Conservation (phyloP, 2,888 invertebrate species). For the Ceraclea dissimilis region DNA sequence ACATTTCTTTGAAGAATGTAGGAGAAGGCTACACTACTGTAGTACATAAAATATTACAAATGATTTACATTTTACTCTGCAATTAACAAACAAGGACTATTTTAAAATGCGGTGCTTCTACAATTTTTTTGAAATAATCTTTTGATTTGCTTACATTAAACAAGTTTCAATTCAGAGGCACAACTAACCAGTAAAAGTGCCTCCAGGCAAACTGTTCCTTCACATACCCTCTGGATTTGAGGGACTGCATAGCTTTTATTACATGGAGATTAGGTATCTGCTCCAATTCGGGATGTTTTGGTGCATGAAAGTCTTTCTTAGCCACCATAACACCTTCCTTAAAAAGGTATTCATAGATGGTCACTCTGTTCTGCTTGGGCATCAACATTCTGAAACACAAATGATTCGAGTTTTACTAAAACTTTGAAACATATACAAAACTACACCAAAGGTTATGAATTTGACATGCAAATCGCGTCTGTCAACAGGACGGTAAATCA, state of each 20-base stretch:
- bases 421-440: not conserved
- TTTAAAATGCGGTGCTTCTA: no score
- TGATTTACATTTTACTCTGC: no score
- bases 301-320: constrained; percentile 95
- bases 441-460: not conserved
- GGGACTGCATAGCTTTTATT: constrained; percentile 93
- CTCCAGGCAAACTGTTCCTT: constrained; percentile 99
- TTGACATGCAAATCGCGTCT: not conserved
- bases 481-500: not conserved
- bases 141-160: no score
- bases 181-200: constrained; percentile 88
- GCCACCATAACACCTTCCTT: constrained; percentile 99
- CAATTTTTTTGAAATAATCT: no score
- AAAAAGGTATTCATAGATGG: constrained; percentile 96
- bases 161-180: not conserved
- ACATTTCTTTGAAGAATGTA: no score
- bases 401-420: not conserved
- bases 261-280: constrained; percentile 96
- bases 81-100: no score
- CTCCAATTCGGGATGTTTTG: constrained; percentile 95
- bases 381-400: constrained; percentile 88
- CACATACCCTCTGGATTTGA: constrained; percentile 96
- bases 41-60: no score
- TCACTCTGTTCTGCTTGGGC: constrained; percentile 95
- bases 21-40: no score